phyloP scores from a whole-genome alignment of 2,888 invertebrate genomes.

The Leucoma salicis region DNA sequence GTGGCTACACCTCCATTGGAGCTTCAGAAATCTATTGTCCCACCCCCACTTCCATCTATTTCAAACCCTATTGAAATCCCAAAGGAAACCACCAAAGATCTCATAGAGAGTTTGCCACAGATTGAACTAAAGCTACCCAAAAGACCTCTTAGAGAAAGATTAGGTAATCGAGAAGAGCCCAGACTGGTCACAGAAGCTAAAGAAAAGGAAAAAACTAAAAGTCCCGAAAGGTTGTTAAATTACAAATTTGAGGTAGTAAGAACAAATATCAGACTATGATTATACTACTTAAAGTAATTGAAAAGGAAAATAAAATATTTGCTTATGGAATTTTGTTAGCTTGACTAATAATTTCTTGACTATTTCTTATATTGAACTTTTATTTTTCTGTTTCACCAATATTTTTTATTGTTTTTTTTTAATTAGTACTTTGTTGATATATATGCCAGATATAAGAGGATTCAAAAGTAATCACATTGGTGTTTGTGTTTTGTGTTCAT shows the following conservation, averaged over 20 bases:
- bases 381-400: no score
- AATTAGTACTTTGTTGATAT: no score
- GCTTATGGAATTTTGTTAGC: no score
- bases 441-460: no score
- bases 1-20: conserved; percentile 49
- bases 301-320: background rate
- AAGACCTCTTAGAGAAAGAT: conserved; percentile 70
- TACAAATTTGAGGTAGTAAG: conserved; percentile 60
- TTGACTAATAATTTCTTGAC: no score
- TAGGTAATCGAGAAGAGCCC: conserved; percentile 55
- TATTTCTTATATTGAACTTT: no score
- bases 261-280: conserved; percentile 25
- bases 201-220: conserved; percentile 48
- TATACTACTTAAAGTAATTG: background rate
- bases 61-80: conserved; percentile 21
- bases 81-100: conserved; percentile 39
- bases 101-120: conserved; percentile 60
- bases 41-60: conserved; percentile 17
- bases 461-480: no score
- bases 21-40: conserved; percentile 34
- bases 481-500: no score
- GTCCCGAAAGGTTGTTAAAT: conserved; percentile 73
- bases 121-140: conserved; percentile 76
- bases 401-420: no score
- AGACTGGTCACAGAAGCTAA: conserved; percentile 44